Percentiles rank a stretch among this genome's conserved stretches.
phyloP scores from a whole-genome alignment of 1,140 invertebrate genomes.

The Artemia franciscana region DNA sequence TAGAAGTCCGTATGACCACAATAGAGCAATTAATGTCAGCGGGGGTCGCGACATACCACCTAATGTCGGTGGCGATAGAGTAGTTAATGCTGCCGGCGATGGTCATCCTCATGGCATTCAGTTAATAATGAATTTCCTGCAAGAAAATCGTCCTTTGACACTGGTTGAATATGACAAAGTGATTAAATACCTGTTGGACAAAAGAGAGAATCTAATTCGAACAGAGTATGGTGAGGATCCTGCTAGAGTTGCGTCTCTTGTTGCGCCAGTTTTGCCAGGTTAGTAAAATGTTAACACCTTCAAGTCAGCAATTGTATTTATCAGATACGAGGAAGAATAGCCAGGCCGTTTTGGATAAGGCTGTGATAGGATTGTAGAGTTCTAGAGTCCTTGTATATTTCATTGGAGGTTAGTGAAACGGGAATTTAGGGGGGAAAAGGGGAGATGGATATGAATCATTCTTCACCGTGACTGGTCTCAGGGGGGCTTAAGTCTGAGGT shows the following conservation, averaged over 20 bases:
- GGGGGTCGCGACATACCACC: constrained; percentile 15
- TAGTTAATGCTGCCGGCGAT: constrained; percentile 8
- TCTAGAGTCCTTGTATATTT: too few relatives aligned
- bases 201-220: constrained; percentile 41
- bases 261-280: background rate
- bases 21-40: constrained; percentile 7
- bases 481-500: too few relatives aligned
- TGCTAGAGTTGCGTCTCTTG: background rate
- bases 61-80: constrained; percentile 14
- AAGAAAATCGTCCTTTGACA: constrained; percentile 51
- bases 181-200: constrained; percentile 49
- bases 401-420: too few relatives aligned
- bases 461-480: too few relatives aligned
- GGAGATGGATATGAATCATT: too few relatives aligned
- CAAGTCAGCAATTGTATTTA: too few relatives aligned
- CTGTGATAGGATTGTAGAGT: too few relatives aligned
- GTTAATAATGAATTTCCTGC: constrained; percentile 47
- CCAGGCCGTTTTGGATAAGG: too few relatives aligned
- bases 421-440: too few relatives aligned
- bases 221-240: constrained; percentile 36
- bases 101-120: constrained; percentile 22
- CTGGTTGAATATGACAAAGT: constrained; percentile 54
- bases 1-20: constrained; percentile 2
- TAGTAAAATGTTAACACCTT: too few relatives aligned
- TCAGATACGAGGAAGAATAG: too few relatives aligned